These are phyloP conservation scores for Automeris io DNA, from an alignment of 2,888 invertebrate genomes.

Conservation along the genomic window DNA sequence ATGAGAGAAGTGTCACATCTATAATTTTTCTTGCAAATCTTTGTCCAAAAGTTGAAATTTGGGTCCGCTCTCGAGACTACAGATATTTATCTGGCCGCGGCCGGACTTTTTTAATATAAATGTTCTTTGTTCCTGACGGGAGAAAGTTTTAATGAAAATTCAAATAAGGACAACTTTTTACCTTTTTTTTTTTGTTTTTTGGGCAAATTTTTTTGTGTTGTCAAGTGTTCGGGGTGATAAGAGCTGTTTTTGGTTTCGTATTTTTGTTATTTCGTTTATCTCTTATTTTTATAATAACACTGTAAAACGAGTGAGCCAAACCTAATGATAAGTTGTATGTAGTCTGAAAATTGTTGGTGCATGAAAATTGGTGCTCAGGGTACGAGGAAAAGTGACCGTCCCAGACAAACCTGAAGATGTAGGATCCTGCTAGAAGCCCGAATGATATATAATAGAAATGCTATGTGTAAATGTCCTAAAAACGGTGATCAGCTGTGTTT, in stretches of 20 bases:
- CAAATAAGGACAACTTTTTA: slow-evolving; percentile 71
- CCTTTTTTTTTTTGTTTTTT: slow-evolving; percentile 60
- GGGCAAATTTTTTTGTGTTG: slow-evolving; percentile 52
- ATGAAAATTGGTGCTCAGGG: no score
- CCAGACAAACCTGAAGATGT: no score
- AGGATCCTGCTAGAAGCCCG: no score
- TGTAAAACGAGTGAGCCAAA: no score
- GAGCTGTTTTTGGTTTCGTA: slow-evolving; percentile 19
- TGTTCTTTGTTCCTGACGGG: slow-evolving; percentile 76
- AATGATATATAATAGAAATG: no score
- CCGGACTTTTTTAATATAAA: slow-evolving; percentile 77
- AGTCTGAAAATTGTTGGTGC: no score
- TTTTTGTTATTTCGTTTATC: background rate
- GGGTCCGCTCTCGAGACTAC: slow-evolving; percentile 72
- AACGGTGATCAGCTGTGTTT: no score
- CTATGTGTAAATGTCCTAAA: no score
- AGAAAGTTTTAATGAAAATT: slow-evolving; percentile 72
- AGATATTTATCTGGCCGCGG: slow-evolving; percentile 75
- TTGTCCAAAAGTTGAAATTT: slow-evolving; percentile 61
- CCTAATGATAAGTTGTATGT: no score
- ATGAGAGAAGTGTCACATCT: slow-evolving; percentile 26
- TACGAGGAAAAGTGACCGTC: no score
- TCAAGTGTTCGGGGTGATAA: slow-evolving; percentile 38
- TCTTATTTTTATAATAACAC: no score
- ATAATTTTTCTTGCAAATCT: slow-evolving; percentile 29